These are phyloP conservation scores for Eonycteris spelaea DNA, from an alignment of 2,113 vertebrate genomes.

Conservation along the genomic window DNA sequence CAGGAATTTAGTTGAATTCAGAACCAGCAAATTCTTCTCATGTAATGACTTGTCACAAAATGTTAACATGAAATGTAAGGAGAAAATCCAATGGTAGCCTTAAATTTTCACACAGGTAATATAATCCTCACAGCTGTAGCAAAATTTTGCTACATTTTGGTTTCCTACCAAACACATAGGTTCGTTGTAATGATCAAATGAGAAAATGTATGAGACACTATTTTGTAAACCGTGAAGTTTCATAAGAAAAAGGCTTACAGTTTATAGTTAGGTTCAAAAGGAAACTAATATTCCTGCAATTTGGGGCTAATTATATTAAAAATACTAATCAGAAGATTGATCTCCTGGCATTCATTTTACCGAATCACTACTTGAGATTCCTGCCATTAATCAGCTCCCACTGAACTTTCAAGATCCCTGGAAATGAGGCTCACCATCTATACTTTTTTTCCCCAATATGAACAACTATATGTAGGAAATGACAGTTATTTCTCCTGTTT, in stretches of 20 bases:
- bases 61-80: conserved; percentile 5
- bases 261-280: not conserved
- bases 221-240: conserved; percentile 50
- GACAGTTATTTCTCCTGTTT: not conserved
- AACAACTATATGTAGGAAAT: not conserved
- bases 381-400: not conserved
- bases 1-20: not conserved
- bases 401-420: not conserved
- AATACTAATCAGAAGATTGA: conserved; percentile 29
- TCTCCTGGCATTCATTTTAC: conserved; percentile 36
- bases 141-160: conserved; percentile 21
- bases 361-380: not conserved
- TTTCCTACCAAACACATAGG: not conserved
- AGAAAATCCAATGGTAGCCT: conserved; percentile 38
- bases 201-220: not conserved
- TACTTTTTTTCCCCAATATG: conserved; percentile 34
- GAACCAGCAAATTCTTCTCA: conserved; percentile 4
- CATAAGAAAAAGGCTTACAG: not conserved
- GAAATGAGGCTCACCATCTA: not conserved
- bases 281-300: conserved; percentile 19
- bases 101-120: conserved; percentile 60
- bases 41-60: conserved; percentile 17
- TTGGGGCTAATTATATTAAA: conserved; percentile 46
- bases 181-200: not conserved
- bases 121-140: not conserved